Evolutionary conservation across 2,797 vertebrate genomes (phyloP), one percentile per base, ranked within the genome.

Genomic region (Pelobates cultripes): DNA sequence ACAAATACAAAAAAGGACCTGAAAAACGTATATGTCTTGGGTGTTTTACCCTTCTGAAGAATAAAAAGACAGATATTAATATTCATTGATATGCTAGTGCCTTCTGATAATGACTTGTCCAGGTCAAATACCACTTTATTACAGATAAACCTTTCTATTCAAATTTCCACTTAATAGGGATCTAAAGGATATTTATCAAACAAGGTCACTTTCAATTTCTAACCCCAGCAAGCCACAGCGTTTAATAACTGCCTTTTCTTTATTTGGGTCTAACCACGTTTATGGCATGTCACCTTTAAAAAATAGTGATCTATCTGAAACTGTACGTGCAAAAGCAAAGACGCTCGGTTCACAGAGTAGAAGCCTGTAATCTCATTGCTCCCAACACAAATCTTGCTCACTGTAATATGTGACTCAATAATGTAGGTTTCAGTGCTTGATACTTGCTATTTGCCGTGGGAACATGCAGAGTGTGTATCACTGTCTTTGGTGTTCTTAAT

Each of bases 241-340:
- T 1, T 64, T 64, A 64, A 40, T 10, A 28, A 64, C n/a, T 64
- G 7, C 7, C 5, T 64, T 64, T 64, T 64, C 61, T 64, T 40
- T 40, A 64, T 64, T 7, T n/a, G 14, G 61, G 61, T 64, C 61
- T 28, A 5, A 14, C 17, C 61, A 64, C 6, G 6, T 64, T 17
- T 64, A 64, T 64, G 61, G 61, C 61, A 40, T n/a, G 28, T 64
- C 61, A 64, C 61, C 61, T 40, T 64, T 61, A 6, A 64, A 28
- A 64, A 64, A 40, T 7, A 64, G 61, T 64, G n/a, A 64, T 64
- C 28, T 64, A 64, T 64, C 61, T 64, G 61, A 64, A 28, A 40
- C 10, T 4, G 10, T 64, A 28, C 7, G 61, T 64, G 28, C 28
- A 40, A 64, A 60, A 64, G 61, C 61, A 17, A 10, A 3, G 61